phyloP scores from a whole-genome alignment of 2,113 vertebrate species.

The Melanotaenia duboulayi region DNA sequence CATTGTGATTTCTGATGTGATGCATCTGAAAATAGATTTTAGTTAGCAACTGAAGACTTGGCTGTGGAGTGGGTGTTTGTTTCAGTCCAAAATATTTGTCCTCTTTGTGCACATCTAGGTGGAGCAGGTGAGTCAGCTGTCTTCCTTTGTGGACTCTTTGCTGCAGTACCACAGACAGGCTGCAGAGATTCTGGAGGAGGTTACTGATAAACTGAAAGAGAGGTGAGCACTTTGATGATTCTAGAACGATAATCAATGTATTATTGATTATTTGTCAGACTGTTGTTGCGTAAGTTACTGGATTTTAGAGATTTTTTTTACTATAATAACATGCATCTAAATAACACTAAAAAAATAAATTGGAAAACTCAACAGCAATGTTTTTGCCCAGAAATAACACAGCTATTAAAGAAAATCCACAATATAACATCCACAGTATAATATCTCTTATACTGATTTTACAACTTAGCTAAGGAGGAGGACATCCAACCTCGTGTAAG shows the following conservation, averaged over 20 bases:
- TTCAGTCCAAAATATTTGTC: constrained; percentile 5
- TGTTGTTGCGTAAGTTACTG: too few species aligned
- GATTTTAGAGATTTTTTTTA: too few species aligned
- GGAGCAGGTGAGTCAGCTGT: constrained; percentile 97
- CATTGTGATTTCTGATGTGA: neutral
- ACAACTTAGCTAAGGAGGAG: too few species aligned
- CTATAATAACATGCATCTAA: too few species aligned
- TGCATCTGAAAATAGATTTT: neutral
- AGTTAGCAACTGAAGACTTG: neutral
- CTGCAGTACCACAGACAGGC: constrained; percentile 94
- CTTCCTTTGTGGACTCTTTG: constrained; percentile 91
- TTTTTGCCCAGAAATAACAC: neutral
- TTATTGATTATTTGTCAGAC: too few species aligned
- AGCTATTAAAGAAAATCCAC: neutral
- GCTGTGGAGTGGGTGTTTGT: neutral
- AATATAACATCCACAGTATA: too few species aligned
- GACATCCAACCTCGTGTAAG: too few species aligned
- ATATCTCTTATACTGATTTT: neutral
- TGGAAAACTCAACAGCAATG: too few species aligned
- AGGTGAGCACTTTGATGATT: constrained; percentile 80
- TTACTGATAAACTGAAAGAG: constrained; percentile 86
- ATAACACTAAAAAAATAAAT: too few species aligned
- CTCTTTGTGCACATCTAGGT: constrained; percentile 79
- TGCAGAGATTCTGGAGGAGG: constrained; percentile 88
- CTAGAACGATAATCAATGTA: constrained; percentile 11